Evolutionary conservation across 1,140 invertebrate species (phyloP), one percentile per base, ranked within the genome.

Genomic region (Zaprionus inermis): DNA sequence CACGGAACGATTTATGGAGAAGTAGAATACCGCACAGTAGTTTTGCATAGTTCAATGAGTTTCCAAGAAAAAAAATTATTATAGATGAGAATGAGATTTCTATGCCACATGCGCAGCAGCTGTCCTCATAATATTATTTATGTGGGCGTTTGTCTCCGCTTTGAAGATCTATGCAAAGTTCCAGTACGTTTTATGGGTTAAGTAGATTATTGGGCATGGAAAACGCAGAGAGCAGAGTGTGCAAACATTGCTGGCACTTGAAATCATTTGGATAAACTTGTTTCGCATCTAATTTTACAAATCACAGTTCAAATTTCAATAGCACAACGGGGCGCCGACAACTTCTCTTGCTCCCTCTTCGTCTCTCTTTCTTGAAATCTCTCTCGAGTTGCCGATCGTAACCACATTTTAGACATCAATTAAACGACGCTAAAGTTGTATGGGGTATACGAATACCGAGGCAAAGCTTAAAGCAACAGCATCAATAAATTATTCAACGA

Each of bases 331-430:
- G 76, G 81, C 77, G 68, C 80, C 80, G 76, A 79, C 76, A 83
- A 79, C 76, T 79, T 79, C 52, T 4, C 44, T 67, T n/a, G n/a
- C n/a, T n/a, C n/a, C n/a, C n/a, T n/a, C n/a, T n/a, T n/a, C n/a
- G n/a, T n/a, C 56, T 28, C 55, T 52, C 56, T 73, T 18, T 49
- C 44, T 49, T 10, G 18, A 3, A n/a, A n/a, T n/a, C n/a, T n/a
- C n/a, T n/a, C n/a, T n/a, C n/a, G n/a, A n/a, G n/a, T n/a, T n/a
- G n/a, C n/a, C n/a, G 44, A 22, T 69, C 64, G 69, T 58, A 68
- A 84, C 81, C 81, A 72, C 81, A 85, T 78, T 84, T 84, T 72
- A 85, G 81, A 73, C 81, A 80, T 84, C 73, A 85, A 78, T 84
- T 85, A 74, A 85, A 80, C 58, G 76, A 68, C 76, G 76, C 80